Base-by-base conservation (phyloP, 2,797 vertebrate species). In the Urocyon cinereoargenteus region DNA sequence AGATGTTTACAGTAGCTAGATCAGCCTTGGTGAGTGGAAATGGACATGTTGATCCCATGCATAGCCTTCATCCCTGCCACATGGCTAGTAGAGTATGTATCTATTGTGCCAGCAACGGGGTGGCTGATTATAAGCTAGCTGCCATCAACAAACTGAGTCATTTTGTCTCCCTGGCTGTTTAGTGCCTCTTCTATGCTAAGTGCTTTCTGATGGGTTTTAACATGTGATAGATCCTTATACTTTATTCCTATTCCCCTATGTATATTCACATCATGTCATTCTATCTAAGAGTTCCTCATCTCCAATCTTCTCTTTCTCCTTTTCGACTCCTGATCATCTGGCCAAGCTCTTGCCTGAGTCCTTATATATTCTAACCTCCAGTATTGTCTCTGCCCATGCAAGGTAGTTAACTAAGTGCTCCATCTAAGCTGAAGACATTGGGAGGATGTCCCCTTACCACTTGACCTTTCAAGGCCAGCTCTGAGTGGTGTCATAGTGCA, bases 401-500 rank as follows among this genome's bases (percentile, higher is more conserved):
- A 78, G n/a, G 24, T 31, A 2, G 28, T 53, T 79, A 87, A 62
- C 34, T 13, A 15, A 18, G 57, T 11, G 1, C 14, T 51, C 28
- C 57, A 89, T 13, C 73, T 79, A 68, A 86, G 59, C 61, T 89
- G 49, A 75, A 31, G 51, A 36, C 89, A 45, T 0, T 36, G 28
- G 8, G 15, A 92, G n/a, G 9, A 36, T 13, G 51, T 88, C 34
- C 11, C 7, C 61, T 59, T 24, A 64, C n/a, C 89, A 18, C 14
- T 51, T 45, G 21, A n/a, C 26, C 68, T 91, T 94, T 79, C 91
- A 59, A 62, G 34, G 24, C 34, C 83, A 73, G 5, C 51, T 79
- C 83, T 36, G 64, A 89, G 34, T n/a, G 49, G 49, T 31, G 68
- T 73, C 91, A 3, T 14, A 40, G 26, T 78, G 8, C 22, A 68